Evolutionary conservation across 2,888 invertebrate genomes (phyloP).

Genomic region (Drosophila tripunctata): DNA sequence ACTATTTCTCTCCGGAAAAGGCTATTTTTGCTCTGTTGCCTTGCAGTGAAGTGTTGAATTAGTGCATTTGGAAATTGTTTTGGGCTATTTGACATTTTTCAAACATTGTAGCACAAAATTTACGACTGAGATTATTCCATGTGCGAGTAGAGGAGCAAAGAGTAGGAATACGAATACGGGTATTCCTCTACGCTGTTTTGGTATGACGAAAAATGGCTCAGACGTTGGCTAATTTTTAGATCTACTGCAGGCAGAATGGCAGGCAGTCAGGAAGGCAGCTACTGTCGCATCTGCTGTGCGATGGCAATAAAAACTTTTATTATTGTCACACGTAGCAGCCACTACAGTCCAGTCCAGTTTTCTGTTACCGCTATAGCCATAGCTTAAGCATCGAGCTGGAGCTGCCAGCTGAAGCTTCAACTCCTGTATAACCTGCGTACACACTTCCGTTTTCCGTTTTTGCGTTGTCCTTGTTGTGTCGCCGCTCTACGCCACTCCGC

Average conservation of each 20-base stretch:
- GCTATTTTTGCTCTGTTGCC: background rate
- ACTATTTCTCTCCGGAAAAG: background rate
- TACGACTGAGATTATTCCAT: slow-evolving; percentile 48
- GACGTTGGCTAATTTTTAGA: slow-evolving; percentile 68
- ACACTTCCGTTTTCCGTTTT: slow-evolving; percentile 67
- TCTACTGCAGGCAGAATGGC: slow-evolving; percentile 40
- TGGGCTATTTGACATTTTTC: slow-evolving; percentile 31
- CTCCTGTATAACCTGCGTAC: slow-evolving; percentile 73
- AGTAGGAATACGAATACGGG: background rate
- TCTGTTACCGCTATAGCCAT: slow-evolving; percentile 11
- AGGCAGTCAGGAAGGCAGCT: background rate
- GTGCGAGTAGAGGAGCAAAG: slow-evolving; percentile 6
- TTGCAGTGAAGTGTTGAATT: slow-evolving; percentile 13
- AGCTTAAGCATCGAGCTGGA: slow-evolving; percentile 13
- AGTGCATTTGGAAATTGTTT: slow-evolving; percentile 12
- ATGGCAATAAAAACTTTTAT: slow-evolving; percentile 81
- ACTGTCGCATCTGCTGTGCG: slow-evolving; percentile 68
- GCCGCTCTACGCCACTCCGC: background rate
- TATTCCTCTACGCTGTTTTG: slow-evolving; percentile 5
- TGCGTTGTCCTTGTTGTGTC: slow-evolving; percentile 37
- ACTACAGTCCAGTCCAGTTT: slow-evolving; percentile 38
- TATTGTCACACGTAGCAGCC: slow-evolving; percentile 78
- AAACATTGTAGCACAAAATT: slow-evolving; percentile 57
- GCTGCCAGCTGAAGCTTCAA: slow-evolving; percentile 18
- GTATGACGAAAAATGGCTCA: too few species aligned